Evolutionary conservation across 2,113 vertebrate genomes (phyloP).

Genomic region (Nannospalax galili): DNA sequence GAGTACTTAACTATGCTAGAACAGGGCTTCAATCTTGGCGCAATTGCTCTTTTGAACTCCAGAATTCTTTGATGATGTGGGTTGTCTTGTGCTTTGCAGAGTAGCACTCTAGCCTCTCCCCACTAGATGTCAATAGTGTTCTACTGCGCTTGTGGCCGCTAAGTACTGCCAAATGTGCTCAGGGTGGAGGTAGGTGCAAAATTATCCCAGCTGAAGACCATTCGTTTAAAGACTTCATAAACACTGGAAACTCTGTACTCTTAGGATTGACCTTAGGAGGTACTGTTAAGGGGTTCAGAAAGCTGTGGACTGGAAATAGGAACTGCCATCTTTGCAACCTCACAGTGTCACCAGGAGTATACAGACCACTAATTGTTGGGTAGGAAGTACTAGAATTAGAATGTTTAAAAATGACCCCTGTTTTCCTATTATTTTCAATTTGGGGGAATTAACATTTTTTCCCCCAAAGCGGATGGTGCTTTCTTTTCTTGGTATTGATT

Average conservation of each 20-base stretch:
- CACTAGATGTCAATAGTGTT: not conserved
- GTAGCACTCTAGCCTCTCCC: not conserved
- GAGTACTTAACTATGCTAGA: not conserved
- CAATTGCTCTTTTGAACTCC: not conserved
- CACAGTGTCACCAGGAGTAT: not conserved
- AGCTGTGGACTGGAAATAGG: not conserved
- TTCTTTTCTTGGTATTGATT: not conserved
- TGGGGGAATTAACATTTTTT: not conserved
- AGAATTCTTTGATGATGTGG: not conserved
- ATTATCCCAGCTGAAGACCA: not conserved
- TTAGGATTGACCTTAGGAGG: not conserved
- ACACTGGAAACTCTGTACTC: rapidly evolving
- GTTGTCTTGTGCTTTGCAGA: not conserved
- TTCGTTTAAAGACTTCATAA: not conserved
- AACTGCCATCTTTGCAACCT: not conserved
- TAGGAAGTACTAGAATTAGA: not conserved
- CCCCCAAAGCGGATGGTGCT: not conserved
- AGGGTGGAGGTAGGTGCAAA: not conserved
- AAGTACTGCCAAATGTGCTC: not conserved
- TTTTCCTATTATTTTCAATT: not conserved
- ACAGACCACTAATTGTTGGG: not conserved
- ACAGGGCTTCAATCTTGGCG: not conserved
- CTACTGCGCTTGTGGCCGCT: not conserved
- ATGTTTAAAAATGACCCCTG: not conserved
- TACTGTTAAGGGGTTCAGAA: not conserved